phyloP scores from a whole-genome alignment of 2,113 vertebrate genomes.

The Regulus satrapa region DNA sequence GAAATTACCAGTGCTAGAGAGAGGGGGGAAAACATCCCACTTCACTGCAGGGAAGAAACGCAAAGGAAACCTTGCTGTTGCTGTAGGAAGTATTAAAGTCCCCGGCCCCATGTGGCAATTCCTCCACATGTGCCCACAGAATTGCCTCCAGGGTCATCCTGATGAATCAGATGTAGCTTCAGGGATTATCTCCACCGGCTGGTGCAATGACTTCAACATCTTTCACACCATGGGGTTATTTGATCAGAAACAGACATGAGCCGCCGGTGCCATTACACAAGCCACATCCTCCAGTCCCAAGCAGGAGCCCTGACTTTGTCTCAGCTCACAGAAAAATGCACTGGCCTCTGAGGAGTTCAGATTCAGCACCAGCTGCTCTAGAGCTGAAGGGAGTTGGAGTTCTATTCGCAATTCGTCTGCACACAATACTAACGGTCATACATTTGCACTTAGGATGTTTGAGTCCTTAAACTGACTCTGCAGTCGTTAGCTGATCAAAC shows the following conservation, averaged over 20 bases:
- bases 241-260: not conserved
- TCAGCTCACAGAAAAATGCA: not conserved
- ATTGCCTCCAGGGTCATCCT: not conserved
- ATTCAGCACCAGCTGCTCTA: not conserved
- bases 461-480: not conserved
- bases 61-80: not conserved
- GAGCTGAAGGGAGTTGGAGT: not conserved
- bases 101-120: not conserved
- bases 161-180: not conserved
- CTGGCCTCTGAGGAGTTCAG: not conserved
- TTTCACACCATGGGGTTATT: not conserved
- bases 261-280: not conserved
- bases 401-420: not conserved
- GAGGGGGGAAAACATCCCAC: not conserved
- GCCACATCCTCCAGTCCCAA: not conserved
- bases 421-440: not conserved
- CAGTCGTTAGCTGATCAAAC: not conserved
- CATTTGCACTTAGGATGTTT: not conserved
- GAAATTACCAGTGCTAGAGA: not conserved
- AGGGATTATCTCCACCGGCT: not conserved
- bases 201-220: not conserved
- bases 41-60: not conserved
- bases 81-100: not conserved
- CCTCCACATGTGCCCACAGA: not conserved
- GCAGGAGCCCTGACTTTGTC: not conserved